These are phyloP conservation scores for Cantharis rustica DNA, from an alignment of 2,888 invertebrate genomes.

Conservation along the genomic window DNA sequence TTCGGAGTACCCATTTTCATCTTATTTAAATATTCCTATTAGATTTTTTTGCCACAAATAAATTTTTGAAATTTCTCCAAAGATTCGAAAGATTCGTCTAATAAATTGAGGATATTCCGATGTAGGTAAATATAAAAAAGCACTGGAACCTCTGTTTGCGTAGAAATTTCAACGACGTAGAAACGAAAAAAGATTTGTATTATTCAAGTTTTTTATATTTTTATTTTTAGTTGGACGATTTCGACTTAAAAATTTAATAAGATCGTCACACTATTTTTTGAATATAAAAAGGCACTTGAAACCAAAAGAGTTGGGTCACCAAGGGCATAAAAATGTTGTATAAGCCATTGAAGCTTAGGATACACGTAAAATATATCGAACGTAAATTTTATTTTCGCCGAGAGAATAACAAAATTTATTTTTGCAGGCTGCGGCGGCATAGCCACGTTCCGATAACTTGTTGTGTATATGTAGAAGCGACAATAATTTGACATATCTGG, in stretches of 20 bases:
- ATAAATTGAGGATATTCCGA: background rate
- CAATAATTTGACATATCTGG: conserved; percentile 11
- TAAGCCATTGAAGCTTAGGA: conserved; percentile 24
- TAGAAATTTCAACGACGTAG: too few relatives aligned
- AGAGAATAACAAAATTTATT: conserved; percentile 31
- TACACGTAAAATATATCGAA: conserved; percentile 31
- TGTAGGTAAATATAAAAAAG: background rate
- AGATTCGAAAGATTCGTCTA: too few relatives aligned
- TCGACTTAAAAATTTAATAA: background rate
- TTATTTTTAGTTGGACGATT: background rate
- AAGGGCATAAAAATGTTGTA: conserved; percentile 30
- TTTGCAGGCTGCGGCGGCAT: conserved; percentile 24
- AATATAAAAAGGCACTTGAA: conserved; percentile 17
- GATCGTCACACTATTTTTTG: background rate
- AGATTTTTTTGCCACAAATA: too few relatives aligned
- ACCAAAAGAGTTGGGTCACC: conserved; percentile 22
- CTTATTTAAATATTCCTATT: too few relatives aligned
- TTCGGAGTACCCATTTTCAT: too few relatives aligned
- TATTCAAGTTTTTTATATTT: background rate
- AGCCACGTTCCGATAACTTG: conserved; percentile 25
- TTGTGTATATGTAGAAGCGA: conserved; percentile 18
- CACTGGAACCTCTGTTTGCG: background rate
- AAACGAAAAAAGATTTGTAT: background rate
- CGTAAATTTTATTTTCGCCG: conserved; percentile 31
- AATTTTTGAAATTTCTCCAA: too few relatives aligned